Evolutionary conservation across 2,113 vertebrate genomes (phyloP).

Genomic region (Malurus elegans): DNA sequence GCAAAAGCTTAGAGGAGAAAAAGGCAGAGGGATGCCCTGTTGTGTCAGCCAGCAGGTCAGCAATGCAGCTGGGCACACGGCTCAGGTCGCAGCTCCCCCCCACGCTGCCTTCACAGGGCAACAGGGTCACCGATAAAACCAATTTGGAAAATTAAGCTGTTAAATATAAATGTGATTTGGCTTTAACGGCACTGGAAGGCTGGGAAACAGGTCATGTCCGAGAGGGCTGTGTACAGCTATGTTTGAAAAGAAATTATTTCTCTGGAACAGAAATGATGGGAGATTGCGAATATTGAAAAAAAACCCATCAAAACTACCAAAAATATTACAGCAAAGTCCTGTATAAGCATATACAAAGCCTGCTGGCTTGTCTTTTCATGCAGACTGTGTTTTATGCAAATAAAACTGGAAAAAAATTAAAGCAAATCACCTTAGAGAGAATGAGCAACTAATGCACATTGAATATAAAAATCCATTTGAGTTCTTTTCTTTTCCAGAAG

Average conservation of each 20-base stretch:
- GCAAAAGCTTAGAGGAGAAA: neutral
- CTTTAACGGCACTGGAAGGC: neutral
- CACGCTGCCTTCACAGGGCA: neutral
- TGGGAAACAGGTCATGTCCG: neutral
- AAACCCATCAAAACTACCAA: neutral
- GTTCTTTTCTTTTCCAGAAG: slow-evolving; percentile 8
- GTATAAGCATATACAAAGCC: neutral
- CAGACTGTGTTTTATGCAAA: slow-evolving; percentile 30
- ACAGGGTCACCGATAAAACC: slow-evolving; percentile 21
- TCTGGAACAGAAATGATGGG: neutral
- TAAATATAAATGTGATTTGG: slow-evolving; percentile 60
- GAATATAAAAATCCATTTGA: slow-evolving; percentile 44
- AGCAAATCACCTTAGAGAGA: slow-evolving; percentile 36
- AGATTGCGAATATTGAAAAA: neutral
- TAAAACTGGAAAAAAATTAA: neutral
- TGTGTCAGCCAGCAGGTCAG: slow-evolving; percentile 38
- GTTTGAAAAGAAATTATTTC: slow-evolving; percentile 29
- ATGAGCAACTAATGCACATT: neutral
- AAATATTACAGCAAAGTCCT: neutral
- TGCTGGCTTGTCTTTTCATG: neutral
- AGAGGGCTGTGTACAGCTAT: neutral
- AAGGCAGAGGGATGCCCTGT: neutral
- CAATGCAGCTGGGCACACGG: neutral
- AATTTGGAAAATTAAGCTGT: slow-evolving; percentile 59
- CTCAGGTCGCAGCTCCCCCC: slow-evolving; percentile 9